Base-by-base conservation (phyloP, 2,888 invertebrate species). In the Capitulum mitella region DNA sequence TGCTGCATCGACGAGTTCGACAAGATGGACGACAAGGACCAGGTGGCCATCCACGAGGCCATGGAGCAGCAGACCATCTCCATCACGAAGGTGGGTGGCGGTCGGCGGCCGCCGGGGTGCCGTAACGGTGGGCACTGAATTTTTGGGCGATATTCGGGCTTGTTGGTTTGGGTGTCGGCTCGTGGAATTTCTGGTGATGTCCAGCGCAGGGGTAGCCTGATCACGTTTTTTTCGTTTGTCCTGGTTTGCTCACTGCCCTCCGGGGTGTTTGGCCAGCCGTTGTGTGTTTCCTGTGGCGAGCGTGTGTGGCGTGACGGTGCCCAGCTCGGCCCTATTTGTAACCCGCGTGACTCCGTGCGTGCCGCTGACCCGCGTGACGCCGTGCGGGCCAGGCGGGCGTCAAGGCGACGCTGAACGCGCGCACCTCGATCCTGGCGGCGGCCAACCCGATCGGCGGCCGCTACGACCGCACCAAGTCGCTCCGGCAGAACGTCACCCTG, bases 31-130 rank as follows among this genome's bases (percentile, higher is more conserved):
- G 90, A 90, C 0, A 90, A 91, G 77, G 99, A 99, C 89, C 98
- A 99, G 86, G 97, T 99, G 12, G 98, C 99, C 76, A 99, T 99
- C 83, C 99, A 99, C 88, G 99, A 99, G 87, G 99, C 99, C 6
- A 99, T 99, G 99, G 99, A 99, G 88, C 99, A 99, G 85, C 99
- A 99, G 87, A 99, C 99, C 0, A 99, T 99, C 83, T 97, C 98
- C 0, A 90, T 99, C 80, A 98, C 99, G 0, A 99, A 99, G 89
- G 95, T 90, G 83, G 81, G 37, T 34, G 8, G 12, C 26, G 22
- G 54, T 54, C 22, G 26, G n/a, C 54, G 46, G 46, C 46, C 51
- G 54, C 46, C 10, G 46, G 64, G n/a, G n/a, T n/a, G n/a, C n/a
- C n/a, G n/a, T n/a, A n/a, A n/a, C n/a, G n/a, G n/a, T n/a, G n/a